Evolutionary conservation across 2,888 invertebrate genomes (phyloP), one percentile per base, ranked within the genome.

Genomic region (Andrena bucephala): DNA sequence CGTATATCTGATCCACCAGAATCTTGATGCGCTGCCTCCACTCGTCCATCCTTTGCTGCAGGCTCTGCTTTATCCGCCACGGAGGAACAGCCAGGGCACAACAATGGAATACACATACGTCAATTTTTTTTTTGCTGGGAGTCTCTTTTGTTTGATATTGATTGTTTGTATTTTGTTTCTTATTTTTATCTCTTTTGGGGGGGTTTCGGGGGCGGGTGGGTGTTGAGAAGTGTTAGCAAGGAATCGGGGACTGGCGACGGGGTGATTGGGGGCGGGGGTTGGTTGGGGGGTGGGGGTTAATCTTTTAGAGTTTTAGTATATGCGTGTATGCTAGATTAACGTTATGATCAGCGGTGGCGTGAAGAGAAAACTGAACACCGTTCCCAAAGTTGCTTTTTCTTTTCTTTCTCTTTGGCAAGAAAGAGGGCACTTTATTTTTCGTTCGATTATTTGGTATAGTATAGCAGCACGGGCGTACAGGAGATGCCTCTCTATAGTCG

Each of bases 1-100:
- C 95, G 95, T 96, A 96, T 94, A 97, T 96, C 94, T 96, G 95
- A 94, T 95, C 95, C 94, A 96, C 95, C 95, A 97, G 95, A 94
- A 95, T 95, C 95, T 96, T 96, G 95, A 96, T 96, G 94, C 96
- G 96, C 94, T 96, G 96, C 95, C 95, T 95, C 95, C 94, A 95
- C 95, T 95, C 95, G 94, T 96, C 96, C 94, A 96, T 95, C 94
- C 95, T 95, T 94, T 94, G 94, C 94, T 95, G 95, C 94, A 95
- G 94, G 94, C 96, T 96, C 96, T 96, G 96, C 95, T 95, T 89
- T 84, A 78, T 86, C 88, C 89, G 77, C 81, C 95, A 95, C 95
- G 95, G 89, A 91, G 89, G 90, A 91, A 91, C 91, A 91, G 92
- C 93, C 93, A 93, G 92, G 93, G 93, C 93, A 92, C 91, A 93